Conservation (phyloP, 2,113 vertebrate genomes). For the Mastomys natalensis region DNA sequence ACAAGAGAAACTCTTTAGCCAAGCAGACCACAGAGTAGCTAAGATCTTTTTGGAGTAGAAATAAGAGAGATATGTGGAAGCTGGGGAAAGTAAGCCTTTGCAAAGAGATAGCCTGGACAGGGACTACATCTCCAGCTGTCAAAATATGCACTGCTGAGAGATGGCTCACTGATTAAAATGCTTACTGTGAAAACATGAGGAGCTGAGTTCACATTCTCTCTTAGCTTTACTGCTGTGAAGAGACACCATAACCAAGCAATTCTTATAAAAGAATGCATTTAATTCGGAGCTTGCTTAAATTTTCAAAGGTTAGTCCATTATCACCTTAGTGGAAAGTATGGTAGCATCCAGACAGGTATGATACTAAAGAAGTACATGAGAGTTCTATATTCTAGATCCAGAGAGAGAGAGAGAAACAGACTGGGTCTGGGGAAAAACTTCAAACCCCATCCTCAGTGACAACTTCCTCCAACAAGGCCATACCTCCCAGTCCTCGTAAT, state of each 20-base stretch:
- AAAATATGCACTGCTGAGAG: not conserved
- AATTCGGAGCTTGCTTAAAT: not conserved
- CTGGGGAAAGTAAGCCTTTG: not conserved
- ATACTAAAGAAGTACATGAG: not conserved
- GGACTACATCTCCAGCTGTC: not conserved
- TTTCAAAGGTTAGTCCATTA: not conserved
- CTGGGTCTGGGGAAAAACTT: not conserved
- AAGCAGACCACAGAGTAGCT: not conserved
- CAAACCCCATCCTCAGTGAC: not conserved
- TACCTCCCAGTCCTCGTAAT: not conserved
- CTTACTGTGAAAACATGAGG: not conserved
- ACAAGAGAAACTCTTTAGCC: not conserved
- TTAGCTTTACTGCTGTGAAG: not conserved
- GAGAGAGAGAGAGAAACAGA: not conserved
- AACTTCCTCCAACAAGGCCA: not conserved
- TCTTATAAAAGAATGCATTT: not conserved
- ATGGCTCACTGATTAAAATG: not conserved
- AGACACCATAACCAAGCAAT: not conserved
- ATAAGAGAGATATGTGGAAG: not conserved
- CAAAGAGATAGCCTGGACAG: not conserved
- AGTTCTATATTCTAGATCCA: not conserved
- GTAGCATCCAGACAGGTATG: not conserved
- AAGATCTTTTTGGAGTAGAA: not conserved
- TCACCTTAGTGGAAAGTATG: not conserved
- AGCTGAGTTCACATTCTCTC: not conserved